A percentile compares a stretch with the other conserved stretches of the same genome.
phyloP scores from a whole-genome alignment of 2,113 vertebrate genomes.

The Zosterops lateralis region DNA sequence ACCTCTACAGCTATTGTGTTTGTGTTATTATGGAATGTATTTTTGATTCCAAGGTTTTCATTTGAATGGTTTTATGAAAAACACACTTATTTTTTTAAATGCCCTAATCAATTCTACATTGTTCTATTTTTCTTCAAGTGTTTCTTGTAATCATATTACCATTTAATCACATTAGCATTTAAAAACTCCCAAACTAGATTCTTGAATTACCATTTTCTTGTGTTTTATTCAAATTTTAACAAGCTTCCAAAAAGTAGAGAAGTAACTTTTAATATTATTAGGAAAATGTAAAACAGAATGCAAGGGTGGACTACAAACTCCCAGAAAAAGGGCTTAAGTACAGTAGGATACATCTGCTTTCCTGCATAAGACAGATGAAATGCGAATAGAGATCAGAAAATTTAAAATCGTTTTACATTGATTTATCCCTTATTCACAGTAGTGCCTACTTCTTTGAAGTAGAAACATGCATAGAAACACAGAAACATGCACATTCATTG shows the following conservation, averaged over 20 bases:
- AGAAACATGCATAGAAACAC: neutral
- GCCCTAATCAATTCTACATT: neutral
- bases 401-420: neutral
- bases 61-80: neutral
- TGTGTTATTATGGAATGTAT: neutral
- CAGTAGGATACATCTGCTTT: neutral
- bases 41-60: neutral
- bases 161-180: conserved; percentile 23
- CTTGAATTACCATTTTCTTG: neutral
- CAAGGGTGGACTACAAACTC: neutral
- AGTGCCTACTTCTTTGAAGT: neutral
- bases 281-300: neutral
- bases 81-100: neutral
- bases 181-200: neutral
- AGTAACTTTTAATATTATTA: neutral
- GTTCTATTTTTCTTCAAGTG: neutral
- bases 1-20: neutral
- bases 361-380: neutral
- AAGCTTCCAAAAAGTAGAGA: neutral
- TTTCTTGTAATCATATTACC: neutral
- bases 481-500: neutral
- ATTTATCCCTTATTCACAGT: neutral
- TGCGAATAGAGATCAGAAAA: neutral
- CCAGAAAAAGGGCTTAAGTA: neutral
- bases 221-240: neutral